Conservation (phyloP, 2,797 vertebrate genomes). For the Toxotes lorentzi region DNA sequence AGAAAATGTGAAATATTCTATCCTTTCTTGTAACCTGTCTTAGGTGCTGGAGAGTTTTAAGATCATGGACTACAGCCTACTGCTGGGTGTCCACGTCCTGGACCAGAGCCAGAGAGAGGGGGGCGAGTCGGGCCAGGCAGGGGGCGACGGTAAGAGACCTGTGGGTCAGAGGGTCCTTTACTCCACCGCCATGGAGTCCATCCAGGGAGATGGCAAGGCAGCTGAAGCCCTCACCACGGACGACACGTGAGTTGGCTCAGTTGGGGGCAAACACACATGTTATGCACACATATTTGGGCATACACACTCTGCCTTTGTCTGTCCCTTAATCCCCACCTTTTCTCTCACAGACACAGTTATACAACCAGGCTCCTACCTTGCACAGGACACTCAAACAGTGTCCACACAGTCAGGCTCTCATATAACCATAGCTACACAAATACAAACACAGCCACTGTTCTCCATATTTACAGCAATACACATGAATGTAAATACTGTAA, state of each 20-base stretch:
- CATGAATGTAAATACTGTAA: constrained; percentile 53
- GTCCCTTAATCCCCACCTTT: constrained; percentile 42
- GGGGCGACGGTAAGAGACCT: constrained; percentile 88
- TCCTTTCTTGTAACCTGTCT: constrained; percentile 33
- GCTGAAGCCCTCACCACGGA: constrained; percentile 90
- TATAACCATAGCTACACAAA: constrained; percentile 74
- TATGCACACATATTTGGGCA: constrained; percentile 61
- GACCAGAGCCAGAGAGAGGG: constrained; percentile 89
- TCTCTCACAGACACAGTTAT: constrained; percentile 42
- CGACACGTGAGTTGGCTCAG: constrained; percentile 90
- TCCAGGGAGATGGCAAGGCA: constrained; percentile 95
- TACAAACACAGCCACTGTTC: constrained; percentile 67
- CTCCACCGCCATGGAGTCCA: constrained; percentile 98
- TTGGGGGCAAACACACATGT: constrained; percentile 27
- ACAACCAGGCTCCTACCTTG: constrained; percentile 38
- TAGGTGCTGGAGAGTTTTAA: constrained; percentile 99
- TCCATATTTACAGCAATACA: constrained; percentile 55
- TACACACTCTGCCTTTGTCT: constrained; percentile 35
- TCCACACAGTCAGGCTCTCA: constrained; percentile 42
- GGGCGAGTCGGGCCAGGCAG: constrained; percentile 85
- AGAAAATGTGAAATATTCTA: constrained; percentile 4
- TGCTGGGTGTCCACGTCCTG: constrained; percentile 94
- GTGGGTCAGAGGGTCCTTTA: constrained; percentile 95
- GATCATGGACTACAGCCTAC: constrained; percentile 99
- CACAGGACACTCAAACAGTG: constrained; percentile 25